Conservation (phyloP, 2,113 vertebrate species). For the Leucopsar rothschildi region DNA sequence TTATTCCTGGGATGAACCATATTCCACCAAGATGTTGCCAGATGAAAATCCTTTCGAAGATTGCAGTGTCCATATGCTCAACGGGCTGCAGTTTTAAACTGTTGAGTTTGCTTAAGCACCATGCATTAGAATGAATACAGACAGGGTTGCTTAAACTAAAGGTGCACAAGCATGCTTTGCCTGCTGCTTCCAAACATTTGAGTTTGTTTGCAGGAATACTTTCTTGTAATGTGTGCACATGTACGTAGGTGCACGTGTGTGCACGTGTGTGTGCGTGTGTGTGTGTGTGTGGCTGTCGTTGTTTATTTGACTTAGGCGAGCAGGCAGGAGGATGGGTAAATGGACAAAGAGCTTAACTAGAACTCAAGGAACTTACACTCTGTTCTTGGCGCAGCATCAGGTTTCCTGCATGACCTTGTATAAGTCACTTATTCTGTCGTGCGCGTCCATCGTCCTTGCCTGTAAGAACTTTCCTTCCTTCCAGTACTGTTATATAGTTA, state of each 20-base stretch:
- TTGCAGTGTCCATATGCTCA: not conserved
- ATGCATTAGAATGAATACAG: not conserved
- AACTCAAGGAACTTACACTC: constrained; percentile 50
- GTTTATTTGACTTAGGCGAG: constrained; percentile 21
- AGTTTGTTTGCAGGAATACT: not conserved
- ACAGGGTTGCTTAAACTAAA: not conserved
- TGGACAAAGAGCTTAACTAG: constrained; percentile 32
- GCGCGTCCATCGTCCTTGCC: not conserved
- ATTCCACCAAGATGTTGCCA: not conserved
- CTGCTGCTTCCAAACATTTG: not conserved
- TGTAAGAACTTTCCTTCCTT: constrained; percentile 25
- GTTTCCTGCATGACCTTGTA: constrained; percentile 56
- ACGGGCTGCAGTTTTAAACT: not conserved
- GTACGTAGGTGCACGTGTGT: not conserved
- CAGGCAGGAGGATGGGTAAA: constrained; percentile 22
- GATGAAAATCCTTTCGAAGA: not conserved
- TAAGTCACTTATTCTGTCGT: constrained; percentile 54
- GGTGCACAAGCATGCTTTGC: not conserved
- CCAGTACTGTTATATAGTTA: not conserved
- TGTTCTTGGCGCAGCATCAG: constrained; percentile 33
- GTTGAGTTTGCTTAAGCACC: not conserved
- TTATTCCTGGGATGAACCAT: not conserved
- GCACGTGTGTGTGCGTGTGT: not conserved
- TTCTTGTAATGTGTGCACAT: not conserved
- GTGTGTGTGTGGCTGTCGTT: not conserved